These are phyloP conservation scores for Drosophila tani DNA, from an alignment of 1,140 invertebrate species.

Conservation along the genomic window DNA sequence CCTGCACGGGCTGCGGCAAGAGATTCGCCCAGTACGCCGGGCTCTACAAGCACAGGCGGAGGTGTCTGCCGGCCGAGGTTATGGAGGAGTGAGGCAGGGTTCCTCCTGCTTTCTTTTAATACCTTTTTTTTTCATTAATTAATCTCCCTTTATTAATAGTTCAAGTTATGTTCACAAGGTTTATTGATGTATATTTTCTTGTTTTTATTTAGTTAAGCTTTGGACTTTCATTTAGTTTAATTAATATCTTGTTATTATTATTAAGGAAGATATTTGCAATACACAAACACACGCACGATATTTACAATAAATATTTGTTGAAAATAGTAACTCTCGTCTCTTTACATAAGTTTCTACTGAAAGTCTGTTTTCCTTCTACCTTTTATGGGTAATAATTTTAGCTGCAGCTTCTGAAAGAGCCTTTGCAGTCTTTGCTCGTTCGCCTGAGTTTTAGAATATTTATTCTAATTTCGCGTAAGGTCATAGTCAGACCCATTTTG, in stretches of 20 bases:
- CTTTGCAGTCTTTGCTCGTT: too few species aligned
- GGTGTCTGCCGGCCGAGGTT: constrained; percentile 35
- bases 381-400: too few species aligned
- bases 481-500: too few species aligned
- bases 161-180: too few species aligned
- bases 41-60: constrained; percentile 86
- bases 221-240: background rate
- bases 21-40: constrained; percentile 87
- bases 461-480: too few species aligned
- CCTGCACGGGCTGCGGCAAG: constrained; percentile 85
- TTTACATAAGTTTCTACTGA: too few species aligned
- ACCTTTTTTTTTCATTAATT: too few species aligned
- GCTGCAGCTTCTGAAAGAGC: too few species aligned
- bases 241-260: background rate
- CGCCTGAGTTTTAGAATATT: too few species aligned
- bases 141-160: background rate
- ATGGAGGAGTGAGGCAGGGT: constrained; percentile 25
- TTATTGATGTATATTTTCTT: background rate
- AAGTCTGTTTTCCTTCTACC: too few species aligned
- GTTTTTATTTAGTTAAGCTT: background rate
- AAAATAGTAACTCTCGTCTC: too few species aligned
- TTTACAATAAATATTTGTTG: background rate
- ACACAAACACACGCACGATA: background rate
- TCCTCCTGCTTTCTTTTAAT: too few species aligned
- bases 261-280: background rate